Evolutionary conservation across 1,140 invertebrate species (phyloP), one percentile per base, ranked within the genome.

Genomic region (Arctopsyche grandis): DNA sequence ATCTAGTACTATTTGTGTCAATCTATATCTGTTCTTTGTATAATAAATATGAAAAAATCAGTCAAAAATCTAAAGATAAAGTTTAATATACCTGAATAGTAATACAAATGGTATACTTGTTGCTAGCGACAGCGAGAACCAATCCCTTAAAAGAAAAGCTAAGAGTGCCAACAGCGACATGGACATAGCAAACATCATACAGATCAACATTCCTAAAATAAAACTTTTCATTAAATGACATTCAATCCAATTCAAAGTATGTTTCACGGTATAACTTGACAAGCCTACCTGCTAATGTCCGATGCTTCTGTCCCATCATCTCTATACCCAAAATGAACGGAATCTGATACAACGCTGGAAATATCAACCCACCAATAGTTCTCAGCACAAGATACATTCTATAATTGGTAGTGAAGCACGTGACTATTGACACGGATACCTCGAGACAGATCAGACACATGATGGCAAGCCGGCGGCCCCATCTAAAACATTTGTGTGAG

Each of bases 261-360:
- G 1, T 48, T 48, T 24, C 10, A 56, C 21, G 7, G 29, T 38
- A 74, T 24, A 26, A 66, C 26, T 21, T 10, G 0, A 44, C 14
- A 5, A 7, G 14, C 1, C 26, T 24, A 83, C 91, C 92, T 19
- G 91, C 90, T 85, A 91, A 91, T 16, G 92, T 93, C 80, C 93
- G 88, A 83, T 91, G 91, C 48, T 89, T 88, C 3, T 91, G 92
- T 0, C 91, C 91, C 90, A 93, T 93, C 74, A 93, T 82, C 83
- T 94, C 93, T 69, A 93, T 87, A 22, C 90, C 92, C 71, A 94
- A 85, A 80, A 93, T 92, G 80, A 93, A 92, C 22, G 93, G 93
- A 83, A 91, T 91, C 82, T 93, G 91, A 84, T 93, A 92, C 80
- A 93, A 87, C 22, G 93, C 92, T 38, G 93, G 93, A 82, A 94